Conservation (phyloP, 2,113 vertebrate species). For the Python bivittatus region DNA sequence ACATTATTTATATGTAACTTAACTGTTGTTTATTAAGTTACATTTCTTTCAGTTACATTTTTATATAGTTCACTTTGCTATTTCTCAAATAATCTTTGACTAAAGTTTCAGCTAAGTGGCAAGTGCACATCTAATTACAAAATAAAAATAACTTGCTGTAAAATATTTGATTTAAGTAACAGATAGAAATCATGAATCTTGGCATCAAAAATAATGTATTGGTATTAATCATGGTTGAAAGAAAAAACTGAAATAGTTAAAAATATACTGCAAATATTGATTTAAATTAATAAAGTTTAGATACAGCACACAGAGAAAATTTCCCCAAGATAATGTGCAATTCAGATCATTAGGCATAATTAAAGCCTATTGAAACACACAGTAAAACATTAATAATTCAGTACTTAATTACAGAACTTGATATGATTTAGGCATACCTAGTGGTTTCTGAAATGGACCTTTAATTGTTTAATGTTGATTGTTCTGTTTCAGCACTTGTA, state of each 20-base stretch:
- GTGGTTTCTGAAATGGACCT: not conserved
- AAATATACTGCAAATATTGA: not conserved
- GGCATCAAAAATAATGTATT: not conserved
- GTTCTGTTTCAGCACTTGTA: not conserved
- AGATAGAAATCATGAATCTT: slow-evolving; percentile 31
- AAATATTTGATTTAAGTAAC: slow-evolving; percentile 21
- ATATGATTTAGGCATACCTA: not conserved
- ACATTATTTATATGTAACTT: not conserved
- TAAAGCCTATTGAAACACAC: not conserved
- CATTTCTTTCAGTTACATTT: slow-evolving; percentile 12
- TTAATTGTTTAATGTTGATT: not conserved
- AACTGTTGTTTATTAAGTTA: not conserved
- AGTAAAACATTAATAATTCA: not conserved
- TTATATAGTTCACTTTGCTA: not conserved
- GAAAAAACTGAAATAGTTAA: slow-evolving; percentile 27
- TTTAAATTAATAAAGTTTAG: not conserved
- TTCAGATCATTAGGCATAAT: not conserved
- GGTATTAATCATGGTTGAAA: slow-evolving; percentile 8
- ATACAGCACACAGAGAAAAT: not conserved
- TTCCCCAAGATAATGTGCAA: not conserved
- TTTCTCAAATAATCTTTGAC: slow-evolving; percentile 27
- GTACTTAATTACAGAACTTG: not conserved
- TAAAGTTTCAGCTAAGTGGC: slow-evolving; percentile 14
- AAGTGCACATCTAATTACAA: slow-evolving; percentile 29
- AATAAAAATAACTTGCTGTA: slow-evolving; percentile 41